These are phyloP conservation scores for Aspidoscelis tigris DNA, from an alignment of 2,113 vertebrate species.

Conservation along the genomic window DNA sequence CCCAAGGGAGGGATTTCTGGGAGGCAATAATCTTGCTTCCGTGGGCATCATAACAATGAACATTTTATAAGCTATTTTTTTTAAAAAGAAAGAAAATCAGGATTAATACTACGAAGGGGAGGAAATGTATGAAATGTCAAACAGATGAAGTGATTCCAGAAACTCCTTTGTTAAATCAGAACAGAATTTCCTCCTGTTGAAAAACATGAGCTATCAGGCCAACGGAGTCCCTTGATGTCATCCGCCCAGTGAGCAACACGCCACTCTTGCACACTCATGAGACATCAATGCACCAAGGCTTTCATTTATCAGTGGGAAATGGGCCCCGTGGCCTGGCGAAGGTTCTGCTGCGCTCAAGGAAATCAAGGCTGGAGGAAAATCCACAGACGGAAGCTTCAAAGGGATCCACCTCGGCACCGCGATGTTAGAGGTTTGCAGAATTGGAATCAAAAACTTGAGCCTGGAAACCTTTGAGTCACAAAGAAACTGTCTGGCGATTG, in stretches of 20 bases:
- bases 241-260: constrained; percentile 46
- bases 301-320: constrained; percentile 47
- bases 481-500: constrained; percentile 50
- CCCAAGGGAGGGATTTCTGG: not conserved
- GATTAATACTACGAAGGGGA: not conserved
- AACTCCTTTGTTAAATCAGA: constrained; percentile 54
- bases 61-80: too few relatives aligned
- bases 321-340: constrained; percentile 20
- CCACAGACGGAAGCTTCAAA: constrained; percentile 64
- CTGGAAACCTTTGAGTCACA: constrained; percentile 57
- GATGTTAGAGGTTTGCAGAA: not conserved
- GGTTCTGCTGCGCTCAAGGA: constrained; percentile 22
- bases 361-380: not conserved
- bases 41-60: not conserved
- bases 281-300: constrained; percentile 32
- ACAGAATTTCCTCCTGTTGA: constrained; percentile 60
- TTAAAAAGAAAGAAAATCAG: not conserved
- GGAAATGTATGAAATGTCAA: constrained; percentile 29
- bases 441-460: not conserved
- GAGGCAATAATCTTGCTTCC: not conserved
- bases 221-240: constrained; percentile 56
- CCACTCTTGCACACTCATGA: constrained; percentile 25
- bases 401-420: constrained; percentile 14
- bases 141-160: not conserved
- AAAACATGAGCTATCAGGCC: constrained; percentile 52